Percentiles rank a stretch among this genome's conserved stretches.
These are phyloP conservation scores for Colossoma macropomum DNA, from an alignment of 2,113 vertebrate species.

Conservation along the genomic window DNA sequence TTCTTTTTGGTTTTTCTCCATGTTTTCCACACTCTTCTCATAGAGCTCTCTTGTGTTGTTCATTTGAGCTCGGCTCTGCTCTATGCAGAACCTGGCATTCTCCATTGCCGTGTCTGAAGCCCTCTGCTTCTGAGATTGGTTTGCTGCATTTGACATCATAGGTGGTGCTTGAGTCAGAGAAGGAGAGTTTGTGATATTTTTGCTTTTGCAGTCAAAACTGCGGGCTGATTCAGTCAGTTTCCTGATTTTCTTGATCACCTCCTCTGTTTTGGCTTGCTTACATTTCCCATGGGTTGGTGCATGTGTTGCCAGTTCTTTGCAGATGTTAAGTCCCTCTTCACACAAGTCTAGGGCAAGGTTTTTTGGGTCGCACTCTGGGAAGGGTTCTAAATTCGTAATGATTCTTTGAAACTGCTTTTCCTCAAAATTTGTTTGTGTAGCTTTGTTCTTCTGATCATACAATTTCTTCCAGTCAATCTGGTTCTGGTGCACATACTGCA, in stretches of 20 bases:
- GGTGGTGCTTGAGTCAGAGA: conserved; percentile 40
- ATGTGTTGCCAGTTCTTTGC: conserved; percentile 27
- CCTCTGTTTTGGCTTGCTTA: not conserved
- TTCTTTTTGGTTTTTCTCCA: conserved; percentile 58
- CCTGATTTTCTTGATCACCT: conserved; percentile 9
- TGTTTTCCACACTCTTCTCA: conserved; percentile 51
- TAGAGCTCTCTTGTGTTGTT: conserved; percentile 41
- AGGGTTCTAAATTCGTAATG: not conserved
- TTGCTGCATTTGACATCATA: conserved; percentile 35
- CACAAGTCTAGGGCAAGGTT: conserved; percentile 15
- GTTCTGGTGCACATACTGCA: not conserved
- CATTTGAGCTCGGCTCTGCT: conserved; percentile 51
- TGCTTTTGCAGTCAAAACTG: too few relatives aligned
- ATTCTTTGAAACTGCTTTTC: not conserved
- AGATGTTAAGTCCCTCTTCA: conserved; percentile 27
- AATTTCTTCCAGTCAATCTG: conserved; percentile 19
- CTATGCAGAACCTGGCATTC: conserved; percentile 38
- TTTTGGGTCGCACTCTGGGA: conserved; percentile 20
- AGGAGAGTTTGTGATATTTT: conserved; percentile 29
- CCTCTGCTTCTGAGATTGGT: not conserved
- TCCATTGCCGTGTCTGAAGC: conserved; percentile 28
- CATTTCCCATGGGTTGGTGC: conserved; percentile 17
- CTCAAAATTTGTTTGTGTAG: not conserved
- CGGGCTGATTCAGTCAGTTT: too few relatives aligned
- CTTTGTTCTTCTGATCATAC: conserved; percentile 38